These are phyloP conservation scores for Meriones unguiculatus DNA, from an alignment of 2,113 vertebrate genomes.

Conservation along the genomic window DNA sequence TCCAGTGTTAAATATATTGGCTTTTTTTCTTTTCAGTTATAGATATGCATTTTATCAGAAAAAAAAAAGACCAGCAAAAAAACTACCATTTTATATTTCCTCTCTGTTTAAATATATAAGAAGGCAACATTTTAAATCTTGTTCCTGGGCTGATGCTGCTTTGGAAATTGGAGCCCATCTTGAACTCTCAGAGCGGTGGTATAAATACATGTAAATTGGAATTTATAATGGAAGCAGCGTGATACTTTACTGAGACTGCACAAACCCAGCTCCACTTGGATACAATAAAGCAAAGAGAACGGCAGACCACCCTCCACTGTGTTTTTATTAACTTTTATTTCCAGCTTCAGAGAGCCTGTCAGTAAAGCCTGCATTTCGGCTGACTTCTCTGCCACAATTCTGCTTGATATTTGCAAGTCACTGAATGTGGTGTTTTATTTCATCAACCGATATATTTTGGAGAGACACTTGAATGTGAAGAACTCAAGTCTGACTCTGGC, in stretches of 20 bases:
- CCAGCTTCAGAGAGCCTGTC: conserved; percentile 35
- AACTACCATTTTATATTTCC: neutral
- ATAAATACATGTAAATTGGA: conserved; percentile 40
- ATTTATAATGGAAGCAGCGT: neutral
- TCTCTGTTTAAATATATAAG: conserved; percentile 54
- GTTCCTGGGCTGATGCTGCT: neutral
- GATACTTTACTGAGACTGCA: conserved; percentile 10
- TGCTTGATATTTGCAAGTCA: conserved; percentile 62
- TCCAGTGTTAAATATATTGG: neutral
- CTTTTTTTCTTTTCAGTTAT: conserved; percentile 13
- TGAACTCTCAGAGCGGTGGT: neutral
- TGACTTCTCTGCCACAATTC: conserved; percentile 70
- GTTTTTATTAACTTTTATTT: conserved; percentile 74
- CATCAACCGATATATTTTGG: neutral
- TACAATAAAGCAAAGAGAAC: conserved; percentile 65
- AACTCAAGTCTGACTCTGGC: neutral
- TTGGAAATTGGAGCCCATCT: conserved; percentile 14
- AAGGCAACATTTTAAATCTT: conserved; percentile 42
- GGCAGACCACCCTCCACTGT: conserved; percentile 34
- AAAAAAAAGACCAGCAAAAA: neutral
- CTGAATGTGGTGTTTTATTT: conserved; percentile 62
- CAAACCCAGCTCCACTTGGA: neutral
- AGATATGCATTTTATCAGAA: neutral
- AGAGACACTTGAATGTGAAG: conserved; percentile 20
- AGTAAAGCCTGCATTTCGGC: conserved; percentile 50